Conservation (phyloP, 2,888 invertebrate species). For the Apodemia zela region DNA sequence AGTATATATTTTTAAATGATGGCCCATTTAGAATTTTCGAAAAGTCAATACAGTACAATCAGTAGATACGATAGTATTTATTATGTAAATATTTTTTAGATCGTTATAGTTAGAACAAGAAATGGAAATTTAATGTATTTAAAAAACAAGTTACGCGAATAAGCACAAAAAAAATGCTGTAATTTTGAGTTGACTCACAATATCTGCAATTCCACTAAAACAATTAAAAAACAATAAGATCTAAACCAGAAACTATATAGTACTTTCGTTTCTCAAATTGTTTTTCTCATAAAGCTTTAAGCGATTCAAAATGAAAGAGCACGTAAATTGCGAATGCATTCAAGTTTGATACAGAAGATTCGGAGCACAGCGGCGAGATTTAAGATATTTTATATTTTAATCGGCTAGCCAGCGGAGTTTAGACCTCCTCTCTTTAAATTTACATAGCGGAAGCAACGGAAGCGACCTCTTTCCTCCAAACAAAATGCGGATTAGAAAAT, state of each 20-base stretch:
- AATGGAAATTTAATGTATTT: too few relatives aligned
- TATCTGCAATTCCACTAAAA: not conserved
- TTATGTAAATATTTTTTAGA: too few relatives aligned
- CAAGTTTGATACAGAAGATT: constrained; percentile 57
- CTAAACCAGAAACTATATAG: constrained; percentile 6
- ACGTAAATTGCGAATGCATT: constrained; percentile 71
- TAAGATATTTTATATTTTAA: constrained; percentile 74
- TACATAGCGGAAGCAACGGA: constrained; percentile 66
- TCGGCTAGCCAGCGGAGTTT: constrained; percentile 54
- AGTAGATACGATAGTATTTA: too few relatives aligned
- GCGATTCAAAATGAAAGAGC: constrained; percentile 57
- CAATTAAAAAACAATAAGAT: constrained; percentile 8
- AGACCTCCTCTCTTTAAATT: constrained; percentile 59
- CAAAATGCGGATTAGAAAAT: constrained; percentile 62
- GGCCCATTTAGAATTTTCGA: too few relatives aligned
- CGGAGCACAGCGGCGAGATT: constrained; percentile 59
- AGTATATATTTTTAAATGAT: too few relatives aligned
- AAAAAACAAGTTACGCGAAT: too few relatives aligned
- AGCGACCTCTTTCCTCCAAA: constrained; percentile 59
- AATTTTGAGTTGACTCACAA: not conserved
- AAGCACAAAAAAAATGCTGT: not conserved
- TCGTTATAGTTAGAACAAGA: too few relatives aligned
- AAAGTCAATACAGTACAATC: too few relatives aligned
- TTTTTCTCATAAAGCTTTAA: constrained; percentile 29
- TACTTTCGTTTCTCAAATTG: constrained; percentile 22